phyloP scores from a whole-genome alignment of 2,797 vertebrate genomes.

The Mionectes olivaceus region DNA sequence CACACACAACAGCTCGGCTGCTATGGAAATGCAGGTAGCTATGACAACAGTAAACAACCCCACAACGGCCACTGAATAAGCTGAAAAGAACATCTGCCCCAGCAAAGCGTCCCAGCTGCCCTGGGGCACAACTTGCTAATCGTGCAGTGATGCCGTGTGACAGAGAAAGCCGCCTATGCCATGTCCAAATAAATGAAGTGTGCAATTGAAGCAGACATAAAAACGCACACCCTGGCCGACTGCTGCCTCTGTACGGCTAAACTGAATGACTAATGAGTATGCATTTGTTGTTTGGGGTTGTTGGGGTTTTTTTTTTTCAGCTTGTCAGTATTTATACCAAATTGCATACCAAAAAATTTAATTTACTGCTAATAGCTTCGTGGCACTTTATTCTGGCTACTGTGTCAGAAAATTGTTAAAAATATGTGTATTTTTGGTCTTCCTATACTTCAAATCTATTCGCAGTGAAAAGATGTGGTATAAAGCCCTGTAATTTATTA shows the following conservation, averaged over 20 bases:
- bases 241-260: constrained; percentile 70
- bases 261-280: constrained; percentile 72
- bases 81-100: constrained; percentile 88
- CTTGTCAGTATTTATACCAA: constrained; percentile 76
- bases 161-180: constrained; percentile 75
- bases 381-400: constrained; percentile 71
- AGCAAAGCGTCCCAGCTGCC: constrained; percentile 78
- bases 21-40: constrained; percentile 83
- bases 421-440: constrained; percentile 54
- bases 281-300: background rate
- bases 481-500: constrained; percentile 56
- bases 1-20: constrained; percentile 80
- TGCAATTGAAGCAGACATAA: constrained; percentile 80
- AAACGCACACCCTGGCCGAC: constrained; percentile 75
- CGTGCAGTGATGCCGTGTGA: constrained; percentile 67
- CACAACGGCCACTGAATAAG: constrained; percentile 79
- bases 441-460: constrained; percentile 57
- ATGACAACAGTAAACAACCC: constrained; percentile 85
- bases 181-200: constrained; percentile 79
- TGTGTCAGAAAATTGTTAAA: constrained; percentile 69
- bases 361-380: constrained; percentile 75
- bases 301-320: background rate
- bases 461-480: constrained; percentile 12
- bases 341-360: constrained; percentile 76
- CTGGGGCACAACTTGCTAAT: constrained; percentile 76